phyloP scores from a whole-genome alignment of 2,888 invertebrate genomes.

The Caenorhabditis parvicauda region DNA sequence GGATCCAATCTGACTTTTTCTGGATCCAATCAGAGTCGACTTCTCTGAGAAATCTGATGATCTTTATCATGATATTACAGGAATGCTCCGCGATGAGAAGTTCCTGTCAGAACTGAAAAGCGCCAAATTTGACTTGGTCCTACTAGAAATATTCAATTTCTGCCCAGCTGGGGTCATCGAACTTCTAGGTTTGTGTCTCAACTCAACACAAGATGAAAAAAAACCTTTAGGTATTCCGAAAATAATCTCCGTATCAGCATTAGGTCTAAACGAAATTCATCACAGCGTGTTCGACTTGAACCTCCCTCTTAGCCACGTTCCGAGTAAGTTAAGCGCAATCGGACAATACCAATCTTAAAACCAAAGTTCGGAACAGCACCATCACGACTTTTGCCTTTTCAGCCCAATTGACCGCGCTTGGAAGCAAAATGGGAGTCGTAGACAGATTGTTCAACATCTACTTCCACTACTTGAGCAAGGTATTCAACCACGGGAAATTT shows the following conservation, averaged over 20 bases:
- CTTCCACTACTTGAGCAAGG: slow-evolving; percentile 11
- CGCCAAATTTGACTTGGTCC: slow-evolving; percentile 13
- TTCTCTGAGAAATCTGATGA: too few species aligned
- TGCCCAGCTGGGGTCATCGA: slow-evolving; percentile 22
- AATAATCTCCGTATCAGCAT: slow-evolving; percentile 18
- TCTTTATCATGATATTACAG: too few species aligned
- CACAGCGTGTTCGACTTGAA: slow-evolving; percentile 14
- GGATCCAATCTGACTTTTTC: too few species aligned
- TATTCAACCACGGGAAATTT: too few species aligned
- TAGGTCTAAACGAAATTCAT: slow-evolving; percentile 25
- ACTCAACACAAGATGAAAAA: not conserved
- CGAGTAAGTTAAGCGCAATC: slow-evolving; percentile 9
- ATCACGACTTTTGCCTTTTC: too few species aligned
- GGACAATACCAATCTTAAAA: not conserved
- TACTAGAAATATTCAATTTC: slow-evolving; percentile 27
- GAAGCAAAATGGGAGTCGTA: slow-evolving; percentile 12
- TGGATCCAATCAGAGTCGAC: too few species aligned
- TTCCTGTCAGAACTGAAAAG: slow-evolving; percentile 7
- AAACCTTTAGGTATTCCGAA: slow-evolving; percentile 16
- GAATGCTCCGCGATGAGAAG: slow-evolving; percentile 10
- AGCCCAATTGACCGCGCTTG: slow-evolving; percentile 17
- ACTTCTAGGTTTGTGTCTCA: not conserved
- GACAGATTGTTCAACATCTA: slow-evolving; percentile 16
- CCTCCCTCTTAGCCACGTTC: slow-evolving; percentile 19
- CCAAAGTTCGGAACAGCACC: not conserved